Evolutionary conservation across 2,888 invertebrate genomes (phyloP).

Genomic region (Criorhina ranunculi): DNA sequence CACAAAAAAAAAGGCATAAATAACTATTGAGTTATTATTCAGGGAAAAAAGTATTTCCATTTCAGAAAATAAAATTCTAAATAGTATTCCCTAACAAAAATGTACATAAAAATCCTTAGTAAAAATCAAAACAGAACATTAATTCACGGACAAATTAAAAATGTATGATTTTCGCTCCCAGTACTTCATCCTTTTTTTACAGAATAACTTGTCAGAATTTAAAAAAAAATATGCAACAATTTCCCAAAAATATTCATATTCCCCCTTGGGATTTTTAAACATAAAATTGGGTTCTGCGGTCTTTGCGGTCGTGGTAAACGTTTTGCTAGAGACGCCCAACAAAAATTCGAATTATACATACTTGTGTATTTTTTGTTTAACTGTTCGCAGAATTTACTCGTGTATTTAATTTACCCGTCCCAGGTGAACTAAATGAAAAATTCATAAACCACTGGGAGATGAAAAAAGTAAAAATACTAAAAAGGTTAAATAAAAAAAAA

Average conservation of each 20-base stretch:
- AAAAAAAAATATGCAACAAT: not conserved
- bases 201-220: slow-evolving; percentile 7
- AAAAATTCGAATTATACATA: slow-evolving; percentile 35
- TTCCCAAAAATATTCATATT: not conserved
- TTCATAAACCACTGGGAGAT: slow-evolving; percentile 26
- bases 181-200: not conserved
- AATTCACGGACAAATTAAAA: slow-evolving; percentile 50
- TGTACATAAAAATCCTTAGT: not conserved
- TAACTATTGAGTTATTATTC: too few species aligned
- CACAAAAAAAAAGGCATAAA: too few species aligned
- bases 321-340: slow-evolving; percentile 31
- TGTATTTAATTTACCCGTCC: slow-evolving; percentile 14
- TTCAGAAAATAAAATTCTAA: too few species aligned
- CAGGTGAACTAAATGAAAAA: slow-evolving; percentile 26
- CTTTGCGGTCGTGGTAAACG: slow-evolving; percentile 42
- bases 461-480: slow-evolving; percentile 14
- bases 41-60: too few species aligned
- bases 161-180: slow-evolving; percentile 44
- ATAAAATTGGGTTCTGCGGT: slow-evolving; percentile 56
- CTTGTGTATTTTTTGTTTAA: not conserved
- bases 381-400: slow-evolving; percentile 2
- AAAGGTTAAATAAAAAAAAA: not conserved
- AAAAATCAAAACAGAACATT: slow-evolving; percentile 20
- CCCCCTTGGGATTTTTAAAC: slow-evolving; percentile 45
- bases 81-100: too few species aligned